Evolutionary conservation across 2,888 invertebrate species (phyloP), one percentile per base, ranked within the genome.

Genomic region (Epiperipatus broadwayi): DNA sequence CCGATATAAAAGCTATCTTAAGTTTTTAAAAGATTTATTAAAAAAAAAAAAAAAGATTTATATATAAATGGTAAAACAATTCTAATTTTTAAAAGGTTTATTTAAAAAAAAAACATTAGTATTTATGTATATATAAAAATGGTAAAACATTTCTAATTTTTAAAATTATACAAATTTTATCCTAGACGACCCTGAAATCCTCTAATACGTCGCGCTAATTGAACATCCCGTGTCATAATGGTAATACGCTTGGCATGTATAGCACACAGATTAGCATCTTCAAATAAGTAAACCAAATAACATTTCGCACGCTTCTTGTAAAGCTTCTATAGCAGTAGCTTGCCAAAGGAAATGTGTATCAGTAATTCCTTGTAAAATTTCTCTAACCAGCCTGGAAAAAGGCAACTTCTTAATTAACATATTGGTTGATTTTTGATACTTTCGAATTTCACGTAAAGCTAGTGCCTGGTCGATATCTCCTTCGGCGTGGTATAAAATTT

Each of bases 321-420:
- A 35, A 12, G 53, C 53, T 44, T 54, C 42, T 43, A 53, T 44
- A 12, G 52, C 41, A 47, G 54, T 54, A 4, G 55, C 53, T 21
- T 52, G 41, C 42, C 54, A 54, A 19, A 53, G 43, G 4, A 55
- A 35, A 1, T 54, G 43, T 1, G 53, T 43, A 41, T 51, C 43
- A 15, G 51, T 51, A 5, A 51, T 43, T 28, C 48, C 50, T 37
- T 55, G 55, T n/a, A n/a, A n/a, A n/a, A n/a, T n/a, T n/a, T n/a
- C n/a, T 8, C 46, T 36, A 12, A 54, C 53, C 44, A 54, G 41
- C 42, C 54, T 44, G 12, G 52, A 41, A 47, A 55, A 55, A 4
- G 55, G 54, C 22, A 53, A 41, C 42, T 55, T 55, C 19, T 53
- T 43, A 4, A 55, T 37, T 1, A 55, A 43, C 1, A 54, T 43